These are phyloP conservation scores for Temnothorax curvispinosus DNA, from an alignment of 1,140 invertebrate species.

Conservation along the genomic window DNA sequence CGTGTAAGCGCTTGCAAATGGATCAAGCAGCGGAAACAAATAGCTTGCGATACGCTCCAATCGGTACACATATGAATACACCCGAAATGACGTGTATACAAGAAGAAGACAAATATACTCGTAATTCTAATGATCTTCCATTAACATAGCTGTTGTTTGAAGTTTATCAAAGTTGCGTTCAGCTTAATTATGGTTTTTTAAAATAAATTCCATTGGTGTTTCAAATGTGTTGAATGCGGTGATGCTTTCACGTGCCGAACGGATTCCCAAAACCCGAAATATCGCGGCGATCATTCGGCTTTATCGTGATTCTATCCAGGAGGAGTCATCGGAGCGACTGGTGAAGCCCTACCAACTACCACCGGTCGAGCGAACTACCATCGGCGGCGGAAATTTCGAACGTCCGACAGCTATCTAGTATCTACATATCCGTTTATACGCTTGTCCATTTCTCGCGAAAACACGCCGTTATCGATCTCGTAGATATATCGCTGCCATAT, in stretches of 20 bases:
- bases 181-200: background rate
- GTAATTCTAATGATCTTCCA: background rate
- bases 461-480: constrained; percentile 47
- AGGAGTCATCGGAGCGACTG: background rate
- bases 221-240: background rate
- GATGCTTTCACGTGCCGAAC: background rate
- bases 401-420: constrained; percentile 47
- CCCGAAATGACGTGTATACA: background rate
- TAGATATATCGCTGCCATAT: constrained; percentile 36
- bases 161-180: background rate
- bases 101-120: constrained; percentile 7
- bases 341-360: background rate
- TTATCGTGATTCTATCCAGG: constrained; percentile 13
- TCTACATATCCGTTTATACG: constrained; percentile 50
- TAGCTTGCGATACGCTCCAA: constrained; percentile 22
- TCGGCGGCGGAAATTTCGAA: constrained; percentile 38
- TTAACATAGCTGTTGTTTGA: background rate
- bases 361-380: background rate
- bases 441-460: constrained; percentile 54
- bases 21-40: constrained; percentile 29
- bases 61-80: background rate
- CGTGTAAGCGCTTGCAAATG: constrained; percentile 29
- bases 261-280: background rate
- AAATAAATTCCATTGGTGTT: background rate
- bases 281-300: background rate